Evolutionary conservation across 2,888 invertebrate species (phyloP), one percentile per base, ranked within the genome.

Genomic region (Ligdia adustata): DNA sequence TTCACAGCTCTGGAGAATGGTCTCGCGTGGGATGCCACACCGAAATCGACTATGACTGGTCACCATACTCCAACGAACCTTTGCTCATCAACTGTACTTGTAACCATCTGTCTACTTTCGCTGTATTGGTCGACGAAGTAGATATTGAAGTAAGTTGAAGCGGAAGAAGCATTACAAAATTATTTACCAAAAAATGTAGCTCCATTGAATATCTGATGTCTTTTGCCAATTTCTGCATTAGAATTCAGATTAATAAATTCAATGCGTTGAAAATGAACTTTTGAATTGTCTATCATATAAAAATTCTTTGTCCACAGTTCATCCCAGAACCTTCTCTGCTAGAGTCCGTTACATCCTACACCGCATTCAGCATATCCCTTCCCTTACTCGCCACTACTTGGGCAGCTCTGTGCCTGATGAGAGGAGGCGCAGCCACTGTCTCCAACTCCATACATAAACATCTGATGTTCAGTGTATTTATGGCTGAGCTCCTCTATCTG

Each of bases 371-470:
- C 59, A 90, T 98, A 29, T 96, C 98, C 0, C 86, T 98, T 31
- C 94, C 97, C 0, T 91, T 97, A 9, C 89, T 99, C 2, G 81
- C 96, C 7, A 90, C 93, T 40, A 95, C 98, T 0, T 93, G 98
- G 73, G 81, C 96, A 4, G 95, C 97, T 11, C 88, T 98, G 37
- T 95, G 95, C 24, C 83, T 96, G 29, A 93, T 98, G 62, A 92
- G 97, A 3, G 97, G 97, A 1, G 94, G 95, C 9, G 88, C 93
- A 0, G 94, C 95, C 46, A 97, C 97, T 0, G 98, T 98, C 65
- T 97, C 97, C 31, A 98, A 98, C 81, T 96, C 96, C 11, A 98
- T 98, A 55, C 96, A 98, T 72, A 97, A 97, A 72, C 98, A 99
- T 76, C 92, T 98, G 4, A 95, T 98, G n/a, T 92, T 98, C 53